Evolutionary conservation across 2,888 invertebrate genomes (phyloP), one percentile per base, ranked within the genome.

Genomic region (Scelioninae gen. 1): DNA sequence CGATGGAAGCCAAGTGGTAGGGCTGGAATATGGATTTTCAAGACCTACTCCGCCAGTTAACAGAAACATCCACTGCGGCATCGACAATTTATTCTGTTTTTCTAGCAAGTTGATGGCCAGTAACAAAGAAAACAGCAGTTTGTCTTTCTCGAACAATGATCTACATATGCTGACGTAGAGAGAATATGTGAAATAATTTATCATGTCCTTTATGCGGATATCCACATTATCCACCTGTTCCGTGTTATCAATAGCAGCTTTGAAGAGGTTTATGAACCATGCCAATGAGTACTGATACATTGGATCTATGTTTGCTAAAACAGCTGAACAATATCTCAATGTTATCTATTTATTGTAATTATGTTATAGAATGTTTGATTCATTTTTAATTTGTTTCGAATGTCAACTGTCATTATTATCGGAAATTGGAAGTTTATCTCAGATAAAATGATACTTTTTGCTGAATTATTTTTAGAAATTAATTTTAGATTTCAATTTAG

Each of bases 261-360:
- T 95, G 92, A 96, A 99, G 32, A 98, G 93, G 86, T 96, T 96
- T 88, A 98, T 97, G 92, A 98, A 98, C 98, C 98, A 99, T 1
- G 95, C 95, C 87, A 99, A 93, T 0, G 98, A 98, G 92, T 98
- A 99, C 91, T 98, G 98, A 92, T 99, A 99, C 98, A 98, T 98
- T 1, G 98, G 98, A 93, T 99, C 98, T 85, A 99, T 97, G 89
- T 96, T 96, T 6, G 97, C 96, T 89, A 99, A 93, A 77, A 97
- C 96, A 77, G 95, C 96, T 96, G 90, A 40, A 65, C 13, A 13
- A 32, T 62, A 11, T 62, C 32, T 38, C 38, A 13, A n/a, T 15
- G 7, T 60, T 71, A 71, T 60, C 60, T 11, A 55, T 68, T 45
- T 51, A 51, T 51, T 51, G 6, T 34, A 65, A 65, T 38, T n/a